Percentiles rank a stretch among this genome's conserved stretches.
Conservation (phyloP, 2,888 invertebrate species). For the Stenodema calcarata region DNA sequence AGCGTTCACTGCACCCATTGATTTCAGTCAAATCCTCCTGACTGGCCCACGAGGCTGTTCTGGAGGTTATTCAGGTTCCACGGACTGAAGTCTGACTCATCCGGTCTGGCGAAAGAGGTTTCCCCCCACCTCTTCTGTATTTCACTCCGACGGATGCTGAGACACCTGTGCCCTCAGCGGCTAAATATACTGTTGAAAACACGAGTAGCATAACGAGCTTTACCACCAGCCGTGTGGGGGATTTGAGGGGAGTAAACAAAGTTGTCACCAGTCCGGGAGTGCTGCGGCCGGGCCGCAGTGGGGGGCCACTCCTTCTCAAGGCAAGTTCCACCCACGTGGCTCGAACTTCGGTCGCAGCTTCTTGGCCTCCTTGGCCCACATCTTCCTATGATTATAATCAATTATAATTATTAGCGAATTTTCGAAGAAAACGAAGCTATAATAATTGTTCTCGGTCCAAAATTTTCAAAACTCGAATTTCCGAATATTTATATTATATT, state of each 20-base stretch:
- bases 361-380: constrained; percentile 12
- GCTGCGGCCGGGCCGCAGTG: not conserved
- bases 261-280: constrained; percentile 14
- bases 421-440: too few species aligned
- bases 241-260: not conserved
- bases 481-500: too few species aligned
- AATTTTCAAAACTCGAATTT: too few species aligned
- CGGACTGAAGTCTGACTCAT: not conserved
- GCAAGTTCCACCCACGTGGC: constrained; percentile 12
- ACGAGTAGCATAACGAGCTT: constrained; percentile 1
- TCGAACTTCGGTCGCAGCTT: not conserved
- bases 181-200: not conserved
- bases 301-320: not conserved
- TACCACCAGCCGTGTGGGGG: not conserved
- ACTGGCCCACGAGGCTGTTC: too few species aligned
- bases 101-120: not conserved
- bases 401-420: too few species aligned
- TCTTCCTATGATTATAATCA: not conserved
- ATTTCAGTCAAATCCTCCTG: too few species aligned
- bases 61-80: too few species aligned
- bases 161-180: not conserved
- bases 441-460: too few species aligned
- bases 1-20: too few species aligned
- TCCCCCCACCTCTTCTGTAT: not conserved
- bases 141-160: not conserved